phyloP scores from a whole-genome alignment of 2,113 vertebrate genomes.

The Ancistrus triradiatus region DNA sequence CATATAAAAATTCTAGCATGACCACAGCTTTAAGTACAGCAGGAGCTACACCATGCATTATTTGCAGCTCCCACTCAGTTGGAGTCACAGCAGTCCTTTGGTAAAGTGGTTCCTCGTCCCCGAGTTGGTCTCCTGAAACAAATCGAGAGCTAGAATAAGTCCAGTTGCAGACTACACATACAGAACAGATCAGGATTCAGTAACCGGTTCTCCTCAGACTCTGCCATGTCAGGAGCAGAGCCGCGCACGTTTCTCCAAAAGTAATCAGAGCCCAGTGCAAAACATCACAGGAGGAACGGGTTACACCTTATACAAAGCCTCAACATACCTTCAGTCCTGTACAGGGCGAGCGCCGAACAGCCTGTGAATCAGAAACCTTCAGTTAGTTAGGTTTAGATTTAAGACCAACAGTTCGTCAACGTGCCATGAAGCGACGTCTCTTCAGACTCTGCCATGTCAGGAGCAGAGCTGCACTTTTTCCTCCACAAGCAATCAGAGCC shows the following conservation, averaged over 20 bases:
- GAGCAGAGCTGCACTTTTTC: slow-evolving; percentile 52
- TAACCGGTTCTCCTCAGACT: slow-evolving; percentile 46
- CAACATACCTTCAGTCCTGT: background rate
- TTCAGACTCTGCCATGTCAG: slow-evolving; percentile 56
- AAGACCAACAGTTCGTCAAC: too few species aligned
- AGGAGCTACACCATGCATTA: too few species aligned
- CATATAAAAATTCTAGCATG: too few species aligned
- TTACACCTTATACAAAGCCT: background rate
- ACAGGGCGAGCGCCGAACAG: background rate
- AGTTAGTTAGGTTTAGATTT: too few species aligned
- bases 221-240: slow-evolving; percentile 52
- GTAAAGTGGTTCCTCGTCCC: too few species aligned
- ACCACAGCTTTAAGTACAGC: too few species aligned
- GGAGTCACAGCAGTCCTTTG: too few species aligned
- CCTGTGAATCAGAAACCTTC: background rate
- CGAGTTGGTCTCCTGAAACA: too few species aligned
- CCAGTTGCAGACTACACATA: too few species aligned
- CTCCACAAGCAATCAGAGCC: slow-evolving; percentile 51
- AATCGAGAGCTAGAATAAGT: too few species aligned
- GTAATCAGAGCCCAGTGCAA: slow-evolving; percentile 59
- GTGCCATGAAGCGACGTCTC: slow-evolving; percentile 15
- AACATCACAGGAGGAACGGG: slow-evolving; percentile 34
- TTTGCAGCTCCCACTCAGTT: too few species aligned
- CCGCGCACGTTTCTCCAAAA: slow-evolving; percentile 32
- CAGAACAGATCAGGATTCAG: too few species aligned